Percentiles rank a stretch among this genome's conserved stretches.
Evolutionary conservation across 2,888 invertebrate genomes (phyloP).

Genomic region (Trichacis sp.): DNA sequence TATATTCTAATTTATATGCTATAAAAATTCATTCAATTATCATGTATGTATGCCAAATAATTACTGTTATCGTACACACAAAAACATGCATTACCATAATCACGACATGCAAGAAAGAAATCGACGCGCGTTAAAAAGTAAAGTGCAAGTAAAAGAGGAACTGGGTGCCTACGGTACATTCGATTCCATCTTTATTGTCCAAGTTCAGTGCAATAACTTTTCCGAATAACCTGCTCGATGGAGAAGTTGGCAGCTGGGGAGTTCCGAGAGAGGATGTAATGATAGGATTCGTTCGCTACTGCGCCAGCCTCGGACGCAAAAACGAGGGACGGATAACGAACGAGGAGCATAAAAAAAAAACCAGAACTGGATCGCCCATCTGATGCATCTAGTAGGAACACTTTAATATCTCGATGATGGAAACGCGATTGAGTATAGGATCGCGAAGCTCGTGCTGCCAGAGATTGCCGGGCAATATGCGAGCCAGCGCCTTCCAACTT

Average conservation of each 20-base stretch:
- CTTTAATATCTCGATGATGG: conserved; percentile 66
- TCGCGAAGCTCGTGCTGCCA: conserved; percentile 48
- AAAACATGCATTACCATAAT: no score
- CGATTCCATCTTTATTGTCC: conserved; percentile 62
- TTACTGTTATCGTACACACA: no score
- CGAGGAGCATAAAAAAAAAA: conserved; percentile 42
- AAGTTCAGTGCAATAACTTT: conserved; percentile 63
- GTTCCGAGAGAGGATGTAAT: conserved; percentile 60
- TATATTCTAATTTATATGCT: no score
- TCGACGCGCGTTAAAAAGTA: background rate
- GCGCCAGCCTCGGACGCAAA: conserved; percentile 55
- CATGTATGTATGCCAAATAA: no score
- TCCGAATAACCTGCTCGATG: conserved; percentile 60
- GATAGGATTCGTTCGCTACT: conserved; percentile 65
- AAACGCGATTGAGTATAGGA: conserved; percentile 53
- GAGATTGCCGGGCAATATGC: conserved; percentile 59
- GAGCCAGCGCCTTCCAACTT: conserved; percentile 22
- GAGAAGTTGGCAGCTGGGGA: conserved; percentile 44
- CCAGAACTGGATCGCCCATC: conserved; percentile 54
- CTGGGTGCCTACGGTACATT: conserved; percentile 46
- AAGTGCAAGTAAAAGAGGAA: conserved; percentile 4
- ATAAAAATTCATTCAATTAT: no score
- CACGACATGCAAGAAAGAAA: no score
- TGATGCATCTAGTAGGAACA: conserved; percentile 62
- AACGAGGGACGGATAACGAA: conserved; percentile 45